Conservation (phyloP, 2,797 vertebrate genomes). For the Clamator glandarius region DNA sequence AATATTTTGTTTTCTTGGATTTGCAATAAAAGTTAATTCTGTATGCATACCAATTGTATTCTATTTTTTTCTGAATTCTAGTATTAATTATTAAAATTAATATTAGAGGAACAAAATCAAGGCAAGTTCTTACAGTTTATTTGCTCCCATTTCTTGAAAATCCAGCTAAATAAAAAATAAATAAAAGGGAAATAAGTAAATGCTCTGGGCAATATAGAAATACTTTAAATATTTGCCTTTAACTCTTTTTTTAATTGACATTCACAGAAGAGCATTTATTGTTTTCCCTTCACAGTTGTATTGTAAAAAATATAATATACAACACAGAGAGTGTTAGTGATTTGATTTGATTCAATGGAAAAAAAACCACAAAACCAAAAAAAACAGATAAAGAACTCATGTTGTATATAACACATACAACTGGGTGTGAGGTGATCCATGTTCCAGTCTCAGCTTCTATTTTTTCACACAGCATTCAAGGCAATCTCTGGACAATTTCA, state of each 20-base stretch:
- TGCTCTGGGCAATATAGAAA: background rate
- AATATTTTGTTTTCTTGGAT: conserved; percentile 19
- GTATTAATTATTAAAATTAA: background rate
- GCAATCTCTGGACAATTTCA: background rate
- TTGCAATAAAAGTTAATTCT: background rate
- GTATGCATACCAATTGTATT: conserved; percentile 13
- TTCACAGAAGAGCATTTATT: background rate
- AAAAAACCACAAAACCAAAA: too few species aligned
- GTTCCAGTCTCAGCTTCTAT: background rate
- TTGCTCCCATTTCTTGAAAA: background rate
- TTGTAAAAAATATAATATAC: background rate
- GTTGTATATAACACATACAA: background rate
- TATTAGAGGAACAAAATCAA: background rate
- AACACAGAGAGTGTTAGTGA: background rate
- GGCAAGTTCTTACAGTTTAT: background rate
- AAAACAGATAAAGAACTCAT: background rate
- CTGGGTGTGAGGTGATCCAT: background rate
- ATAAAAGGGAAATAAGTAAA: background rate
- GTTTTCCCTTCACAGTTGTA: background rate
- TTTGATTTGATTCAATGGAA: background rate
- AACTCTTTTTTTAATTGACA: background rate
- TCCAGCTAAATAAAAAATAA: background rate
- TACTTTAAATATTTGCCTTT: background rate
- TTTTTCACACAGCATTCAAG: background rate
- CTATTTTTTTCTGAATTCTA: conserved; percentile 15